Evolutionary conservation across 2,888 invertebrate genomes (phyloP), one percentile per base, ranked within the genome.

Genomic region (Philonicus albiceps): DNA sequence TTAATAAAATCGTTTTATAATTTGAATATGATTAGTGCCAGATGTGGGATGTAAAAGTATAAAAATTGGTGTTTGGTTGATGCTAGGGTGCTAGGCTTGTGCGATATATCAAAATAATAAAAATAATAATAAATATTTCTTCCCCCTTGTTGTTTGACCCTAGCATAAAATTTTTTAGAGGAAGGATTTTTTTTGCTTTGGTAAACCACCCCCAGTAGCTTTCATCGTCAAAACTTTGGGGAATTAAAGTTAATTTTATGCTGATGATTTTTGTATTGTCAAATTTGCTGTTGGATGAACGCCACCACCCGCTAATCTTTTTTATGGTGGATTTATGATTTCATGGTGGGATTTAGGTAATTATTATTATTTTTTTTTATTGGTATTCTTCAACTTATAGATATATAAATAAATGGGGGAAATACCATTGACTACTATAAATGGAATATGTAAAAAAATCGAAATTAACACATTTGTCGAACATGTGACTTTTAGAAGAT

Each of bases 201-300:
- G 31, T 16, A n/a, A 19, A n/a, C 78, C 37, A 78, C 37, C 31
- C 13, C 76, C 76, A 37, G 1, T 7, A 78, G 74, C 74, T n/a
- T n/a, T 37, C 74, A 74, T 74, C 37, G 22, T 78, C 8, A 40
- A 22, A 43, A 37, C 43, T 78, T 78, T 72, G 37, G 83, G 72
- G 83, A 64, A 83, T 83, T 83, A 37, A 55, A 83, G 83, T 83
- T 83, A 83, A 83, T 83, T 83, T 83, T 83, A 83, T 83, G 83
- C 83, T 83, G 83, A 83, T 83, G 72, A 37, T 37, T 83, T 83
- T 72, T 83, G 72, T 37, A 83, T 83, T 55, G 83, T 83, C 72
- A 81, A 81, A 81, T 81, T 81, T 81, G 81, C 30, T 16, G 81
- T 55, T 55, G 55, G 7, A 34, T 64, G n/a, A 37, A 34, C 43